These are phyloP conservation scores for Drosophila pseudoananassae DNA, from an alignment of 1,140 invertebrate genomes.

Conservation along the genomic window DNA sequence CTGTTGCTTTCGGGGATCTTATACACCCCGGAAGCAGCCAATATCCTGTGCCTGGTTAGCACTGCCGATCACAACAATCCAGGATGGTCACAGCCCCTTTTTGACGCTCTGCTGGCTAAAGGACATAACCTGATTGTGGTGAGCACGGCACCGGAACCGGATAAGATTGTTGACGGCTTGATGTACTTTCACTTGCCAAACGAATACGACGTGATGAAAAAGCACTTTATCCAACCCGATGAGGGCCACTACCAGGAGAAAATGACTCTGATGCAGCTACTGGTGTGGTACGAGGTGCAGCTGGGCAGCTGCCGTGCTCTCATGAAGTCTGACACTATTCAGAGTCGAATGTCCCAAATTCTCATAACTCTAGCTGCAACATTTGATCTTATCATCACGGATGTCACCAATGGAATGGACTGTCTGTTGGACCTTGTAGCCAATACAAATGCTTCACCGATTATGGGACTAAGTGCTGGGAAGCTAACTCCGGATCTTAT, in stretches of 20 bases:
- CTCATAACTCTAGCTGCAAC: not conserved
- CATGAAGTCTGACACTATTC: not conserved
- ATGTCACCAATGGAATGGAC: constrained; percentile 53
- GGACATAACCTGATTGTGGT: constrained; percentile 55
- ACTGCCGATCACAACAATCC: constrained; percentile 55
- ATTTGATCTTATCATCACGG: constrained; percentile 68
- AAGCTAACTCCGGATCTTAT: constrained; percentile 48
- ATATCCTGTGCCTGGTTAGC: constrained; percentile 52
- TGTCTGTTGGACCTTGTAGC: constrained; percentile 48
- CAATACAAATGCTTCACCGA: constrained; percentile 13
- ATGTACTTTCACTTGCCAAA: constrained; percentile 28
- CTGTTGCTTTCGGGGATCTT: constrained; percentile 11
- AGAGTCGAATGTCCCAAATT: not conserved
- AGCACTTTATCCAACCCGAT: constrained; percentile 27
- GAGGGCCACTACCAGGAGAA: constrained; percentile 7
- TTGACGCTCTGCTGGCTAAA: constrained; percentile 45
- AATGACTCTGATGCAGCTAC: constrained; percentile 40
- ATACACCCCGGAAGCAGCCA: constrained; percentile 18
- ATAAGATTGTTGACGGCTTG: not conserved
- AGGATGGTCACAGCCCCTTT: constrained; percentile 46
- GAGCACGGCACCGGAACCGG: constrained; percentile 1
- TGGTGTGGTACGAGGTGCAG: constrained; percentile 58
- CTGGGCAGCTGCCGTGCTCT: constrained; percentile 44
- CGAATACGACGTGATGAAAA: constrained; percentile 45
- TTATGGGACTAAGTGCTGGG: constrained; percentile 64